Conservation (phyloP, 1,140 invertebrate species). For the Physella acuta region DNA sequence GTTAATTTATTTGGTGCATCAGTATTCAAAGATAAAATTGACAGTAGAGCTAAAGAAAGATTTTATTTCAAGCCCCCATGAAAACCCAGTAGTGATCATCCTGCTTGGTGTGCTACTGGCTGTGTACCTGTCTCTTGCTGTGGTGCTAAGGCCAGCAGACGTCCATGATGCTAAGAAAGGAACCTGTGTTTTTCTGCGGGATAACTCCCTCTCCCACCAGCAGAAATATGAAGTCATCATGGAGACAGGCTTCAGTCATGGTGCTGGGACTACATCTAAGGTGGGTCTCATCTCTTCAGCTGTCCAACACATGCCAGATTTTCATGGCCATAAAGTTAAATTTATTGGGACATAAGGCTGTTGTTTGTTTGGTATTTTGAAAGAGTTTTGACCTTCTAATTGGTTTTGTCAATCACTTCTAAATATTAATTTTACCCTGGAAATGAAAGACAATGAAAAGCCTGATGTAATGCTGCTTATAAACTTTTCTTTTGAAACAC, state of each 20-base stretch:
- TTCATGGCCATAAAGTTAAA: too few relatives aligned
- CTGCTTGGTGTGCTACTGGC: conserved; percentile 59
- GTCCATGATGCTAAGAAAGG: conserved; percentile 56
- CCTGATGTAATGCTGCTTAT: too few relatives aligned
- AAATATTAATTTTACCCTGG: too few relatives aligned
- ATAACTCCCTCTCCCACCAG: conserved; percentile 52
- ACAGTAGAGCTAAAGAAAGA: not conserved
- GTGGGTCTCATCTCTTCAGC: too few relatives aligned
- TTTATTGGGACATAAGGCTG: too few relatives aligned
- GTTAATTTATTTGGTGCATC: not conserved
- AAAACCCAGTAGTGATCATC: conserved; percentile 49
- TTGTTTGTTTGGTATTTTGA: too few relatives aligned
- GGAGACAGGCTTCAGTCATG: conserved; percentile 56
- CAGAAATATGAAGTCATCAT: conserved; percentile 58
- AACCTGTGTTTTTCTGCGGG: conserved; percentile 50
- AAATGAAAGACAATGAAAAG: too few relatives aligned
- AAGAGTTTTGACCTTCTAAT: too few relatives aligned
- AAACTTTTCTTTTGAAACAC: too few relatives aligned
- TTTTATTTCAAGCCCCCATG: conserved; percentile 42
- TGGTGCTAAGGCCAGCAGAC: conserved; percentile 60
- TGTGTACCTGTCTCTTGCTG: conserved; percentile 58
- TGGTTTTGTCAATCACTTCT: too few relatives aligned
- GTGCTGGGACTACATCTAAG: conserved; percentile 57
- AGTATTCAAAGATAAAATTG: not conserved
- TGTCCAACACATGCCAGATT: too few relatives aligned